phyloP scores from a whole-genome alignment of 1,140 invertebrate species.

The Muscidifurax raptorellus region DNA sequence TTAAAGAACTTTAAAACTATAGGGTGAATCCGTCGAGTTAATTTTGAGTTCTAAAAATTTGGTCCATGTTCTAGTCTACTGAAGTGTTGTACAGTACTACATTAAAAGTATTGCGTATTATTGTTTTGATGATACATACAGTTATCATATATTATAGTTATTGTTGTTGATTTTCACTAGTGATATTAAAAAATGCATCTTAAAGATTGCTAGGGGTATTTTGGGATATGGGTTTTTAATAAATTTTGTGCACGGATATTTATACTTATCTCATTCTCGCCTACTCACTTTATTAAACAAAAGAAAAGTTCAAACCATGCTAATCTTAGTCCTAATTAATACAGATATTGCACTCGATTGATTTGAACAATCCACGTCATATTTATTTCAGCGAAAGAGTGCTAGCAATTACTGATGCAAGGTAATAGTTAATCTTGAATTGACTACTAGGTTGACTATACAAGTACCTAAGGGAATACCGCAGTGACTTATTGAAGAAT shows the following conservation, averaged over 20 bases:
- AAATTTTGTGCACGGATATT: conserved; percentile 39
- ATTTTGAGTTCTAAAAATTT: conserved; percentile 33
- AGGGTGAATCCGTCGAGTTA: conserved; percentile 33
- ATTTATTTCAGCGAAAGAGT: neutral
- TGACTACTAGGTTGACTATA: conserved; percentile 38
- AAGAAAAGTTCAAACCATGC: conserved; percentile 21
- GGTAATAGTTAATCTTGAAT: conserved; percentile 8
- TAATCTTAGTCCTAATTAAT: conserved; percentile 28
- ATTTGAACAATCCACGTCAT: conserved; percentile 22
- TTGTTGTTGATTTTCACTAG: conserved; percentile 50
- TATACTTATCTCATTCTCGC: conserved; percentile 40
- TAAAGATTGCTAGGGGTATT: conserved; percentile 37
- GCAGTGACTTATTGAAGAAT: conserved; percentile 52
- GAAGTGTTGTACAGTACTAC: conserved; percentile 46
- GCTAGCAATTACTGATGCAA: conserved; percentile 12
- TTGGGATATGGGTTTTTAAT: conserved; percentile 47
- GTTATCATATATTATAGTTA: conserved; percentile 52
- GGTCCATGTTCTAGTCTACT: conserved; percentile 51
- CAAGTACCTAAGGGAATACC: conserved; percentile 45
- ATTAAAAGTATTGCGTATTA: conserved; percentile 48
- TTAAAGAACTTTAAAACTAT: conserved; percentile 28
- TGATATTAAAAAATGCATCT: conserved; percentile 45
- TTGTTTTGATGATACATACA: conserved; percentile 44
- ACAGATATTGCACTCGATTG: conserved; percentile 10
- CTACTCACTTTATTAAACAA: conserved; percentile 10